Conservation (phyloP, 2,113 vertebrate genomes). For the Phylloscopus trochiloides region DNA sequence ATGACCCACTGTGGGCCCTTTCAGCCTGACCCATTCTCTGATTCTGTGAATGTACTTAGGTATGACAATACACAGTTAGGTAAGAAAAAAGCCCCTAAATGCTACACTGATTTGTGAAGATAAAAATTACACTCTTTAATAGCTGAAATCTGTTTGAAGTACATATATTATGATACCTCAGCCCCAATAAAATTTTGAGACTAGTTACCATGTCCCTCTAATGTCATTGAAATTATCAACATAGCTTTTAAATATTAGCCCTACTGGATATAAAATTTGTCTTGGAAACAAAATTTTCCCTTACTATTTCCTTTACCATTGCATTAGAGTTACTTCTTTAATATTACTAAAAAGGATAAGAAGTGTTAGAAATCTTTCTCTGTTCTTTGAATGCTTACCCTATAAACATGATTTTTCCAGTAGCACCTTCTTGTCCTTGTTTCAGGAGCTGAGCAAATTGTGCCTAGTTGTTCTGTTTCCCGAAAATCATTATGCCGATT, state of each 20-base stretch:
- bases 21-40: neutral
- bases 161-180: neutral
- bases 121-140: neutral
- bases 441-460: neutral
- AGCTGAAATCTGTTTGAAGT: neutral
- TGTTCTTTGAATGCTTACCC: neutral
- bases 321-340: neutral
- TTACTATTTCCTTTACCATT: neutral
- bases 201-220: neutral
- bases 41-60: neutral
- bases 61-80: neutral
- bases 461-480: neutral
- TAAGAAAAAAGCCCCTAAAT: neutral
- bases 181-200: neutral
- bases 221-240: neutral
- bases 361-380: neutral
- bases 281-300: neutral
- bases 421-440: neutral
- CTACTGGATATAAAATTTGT: neutral
- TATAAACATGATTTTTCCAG: neutral
- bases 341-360: neutral
- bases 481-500: neutral
- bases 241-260: neutral
- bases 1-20: neutral
- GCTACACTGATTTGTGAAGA: neutral